These are phyloP conservation scores for Hassar affinis DNA, from an alignment of 2,113 vertebrate genomes.

Conservation along the genomic window DNA sequence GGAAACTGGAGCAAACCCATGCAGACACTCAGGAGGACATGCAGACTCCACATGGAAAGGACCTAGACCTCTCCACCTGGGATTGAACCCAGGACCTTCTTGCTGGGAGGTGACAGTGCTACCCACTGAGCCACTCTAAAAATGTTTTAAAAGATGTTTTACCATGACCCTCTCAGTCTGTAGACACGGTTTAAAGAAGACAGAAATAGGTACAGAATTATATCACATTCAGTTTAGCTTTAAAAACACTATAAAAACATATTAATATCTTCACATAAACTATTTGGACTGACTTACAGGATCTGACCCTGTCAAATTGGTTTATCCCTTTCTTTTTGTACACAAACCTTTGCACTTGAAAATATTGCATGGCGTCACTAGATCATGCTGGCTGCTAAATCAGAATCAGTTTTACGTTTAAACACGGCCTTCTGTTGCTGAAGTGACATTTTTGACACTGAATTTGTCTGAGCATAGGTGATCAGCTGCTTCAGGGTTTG, in stretches of 20 bases:
- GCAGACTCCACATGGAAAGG: too few species aligned
- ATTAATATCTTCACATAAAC: background rate
- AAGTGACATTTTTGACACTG: constrained; percentile 64
- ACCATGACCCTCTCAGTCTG: background rate
- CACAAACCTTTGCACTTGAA: background rate
- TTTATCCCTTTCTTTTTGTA: background rate
- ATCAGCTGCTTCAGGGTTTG: constrained; percentile 62
- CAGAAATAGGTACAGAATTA: background rate
- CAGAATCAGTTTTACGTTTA: background rate
- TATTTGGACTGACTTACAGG: background rate
- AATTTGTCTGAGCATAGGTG: constrained; percentile 57
- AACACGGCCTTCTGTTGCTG: background rate
- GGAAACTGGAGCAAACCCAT: too few species aligned
- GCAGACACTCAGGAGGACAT: too few species aligned
- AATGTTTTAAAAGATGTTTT: background rate
- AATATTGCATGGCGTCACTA: background rate
- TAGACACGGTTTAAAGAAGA: background rate
- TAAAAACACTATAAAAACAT: background rate
- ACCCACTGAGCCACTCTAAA: background rate
- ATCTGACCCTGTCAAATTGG: background rate
- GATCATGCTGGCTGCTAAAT: background rate
- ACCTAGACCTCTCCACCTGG: too few species aligned
- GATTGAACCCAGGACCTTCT: too few species aligned
- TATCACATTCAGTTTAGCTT: too few species aligned
- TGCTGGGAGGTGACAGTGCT: too few species aligned